Evolutionary conservation across 1,140 invertebrate species (phyloP), one percentile per base, ranked within the genome.

Genomic region (Aphelenchoides avenae): DNA sequence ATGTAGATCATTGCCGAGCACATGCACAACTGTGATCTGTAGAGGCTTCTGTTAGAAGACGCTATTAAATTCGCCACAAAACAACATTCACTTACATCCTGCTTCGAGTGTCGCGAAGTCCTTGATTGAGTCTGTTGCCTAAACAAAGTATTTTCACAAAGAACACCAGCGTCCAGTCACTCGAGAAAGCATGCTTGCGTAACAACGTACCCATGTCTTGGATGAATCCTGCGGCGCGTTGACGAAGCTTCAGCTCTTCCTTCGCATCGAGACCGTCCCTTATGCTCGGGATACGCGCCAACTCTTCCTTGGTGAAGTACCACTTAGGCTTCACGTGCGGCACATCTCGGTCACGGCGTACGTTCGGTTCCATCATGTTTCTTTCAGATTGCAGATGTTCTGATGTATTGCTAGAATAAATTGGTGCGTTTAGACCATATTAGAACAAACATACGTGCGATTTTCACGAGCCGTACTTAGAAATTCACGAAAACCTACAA

Each of bases 181-280:
- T n/a, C n/a, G n/a, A n/a, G n/a, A n/a, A n/a, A n/a, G n/a, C n/a
- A n/a, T n/a, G n/a, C n/a, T n/a, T n/a, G n/a, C n/a, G n/a, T n/a
- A n/a, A n/a, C n/a, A n/a, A n/a, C n/a, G n/a, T 15, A 52, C 26
- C 48, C 48, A 51, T 51, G n/a, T 51, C 30, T 49, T 51, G 48
- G 30, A 51, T 51, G 41, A 51, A 51, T 3, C 40, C 30, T n/a
- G 30, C 48, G 4, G 30, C 48, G 13, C 51, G 29, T 42, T 51
- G 48, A 3, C 48, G 49, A 22, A 37, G 22, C 24, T 51, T 40
- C 4, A 44, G 48, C 41, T 51, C 48, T 34, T 40, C n/a, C 51
- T 37, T 22, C 11, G 34, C 13, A 36, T 36, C 34, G 11, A 36
- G 34, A 5, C 41, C 41, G 5, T 51, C 48, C 13, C 51, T 43